Evolutionary conservation across 2,113 vertebrate genomes (phyloP), one percentile per base, ranked within the genome.

Genomic region (rat (Rattus norvegicus)): DNA sequence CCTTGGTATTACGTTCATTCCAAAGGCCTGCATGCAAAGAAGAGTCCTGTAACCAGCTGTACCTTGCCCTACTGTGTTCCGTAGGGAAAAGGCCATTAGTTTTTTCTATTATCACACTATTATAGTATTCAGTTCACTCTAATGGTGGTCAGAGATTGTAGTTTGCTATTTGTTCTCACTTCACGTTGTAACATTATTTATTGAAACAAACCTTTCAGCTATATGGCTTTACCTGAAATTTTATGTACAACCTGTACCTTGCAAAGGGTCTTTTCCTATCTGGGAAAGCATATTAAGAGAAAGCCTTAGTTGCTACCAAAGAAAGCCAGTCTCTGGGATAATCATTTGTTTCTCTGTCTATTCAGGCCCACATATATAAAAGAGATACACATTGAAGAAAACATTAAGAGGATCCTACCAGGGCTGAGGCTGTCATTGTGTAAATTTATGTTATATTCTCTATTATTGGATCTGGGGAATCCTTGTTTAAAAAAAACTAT

Each of bases 241-340:
- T 79, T 83, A 14, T 80, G 77, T 56, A 30, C 36, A 94, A 54
- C 52, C 39, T 84, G 14, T 76, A 83, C 10, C 69, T 92, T 83
- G 56, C 43, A 65, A 79, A 89, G 39, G 28, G 11, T 65, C 7
- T 75, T 92, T 63, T 92, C 61, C 65, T 63, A 61, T 69, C 6
- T 79, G 93, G 97, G 70, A 49, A 83, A 96, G 77, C 4, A 19
- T 54, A 75, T 2, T 59, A 28, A 49, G 26, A 70, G 59, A 93
- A 92, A 96, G 20, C 28, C 76, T 63, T 30, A 65, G 1, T 39
- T 24, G 70, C 39, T 43, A 52, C 30, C 22, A 59, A 47, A 69
- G 2, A 30, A 93, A 95, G 26, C 67, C 89, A 63, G 2, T 70
- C 73, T 91, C 47, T 52, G 49, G 63, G 43, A 75, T 84, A 86